phyloP scores from a whole-genome alignment of 2,797 vertebrate genomes.

The Salmo trutta region DNA sequence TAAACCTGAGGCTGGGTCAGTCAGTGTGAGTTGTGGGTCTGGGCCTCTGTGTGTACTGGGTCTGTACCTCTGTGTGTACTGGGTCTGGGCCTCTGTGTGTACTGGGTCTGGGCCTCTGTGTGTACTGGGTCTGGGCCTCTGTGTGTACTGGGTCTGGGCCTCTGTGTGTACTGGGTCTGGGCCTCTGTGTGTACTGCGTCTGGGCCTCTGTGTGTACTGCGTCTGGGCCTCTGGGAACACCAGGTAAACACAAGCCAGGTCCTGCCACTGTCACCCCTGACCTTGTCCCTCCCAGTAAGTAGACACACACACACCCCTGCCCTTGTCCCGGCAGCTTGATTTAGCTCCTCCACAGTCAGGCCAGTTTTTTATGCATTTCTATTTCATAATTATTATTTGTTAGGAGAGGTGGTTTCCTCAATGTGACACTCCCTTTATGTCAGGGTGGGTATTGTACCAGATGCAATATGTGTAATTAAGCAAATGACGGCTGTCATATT shows the following conservation, averaged over 20 bases:
- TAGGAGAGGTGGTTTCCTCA: conserved; percentile 48
- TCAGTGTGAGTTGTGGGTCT: background rate
- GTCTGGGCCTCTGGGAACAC: background rate
- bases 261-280: background rate
- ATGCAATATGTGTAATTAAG: conserved; percentile 52
- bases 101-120: too few species aligned
- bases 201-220: too few species aligned
- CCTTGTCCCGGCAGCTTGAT: background rate
- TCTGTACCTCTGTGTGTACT: too few species aligned
- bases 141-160: background rate
- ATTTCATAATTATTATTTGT: conserved; percentile 38
- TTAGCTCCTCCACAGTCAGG: background rate
- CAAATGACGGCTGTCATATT: conserved; percentile 46
- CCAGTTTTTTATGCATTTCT: background rate
- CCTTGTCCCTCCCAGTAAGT: conserved; percentile 3
- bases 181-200: too few species aligned
- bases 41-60: too few species aligned
- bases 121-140: too few species aligned
- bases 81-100: too few species aligned
- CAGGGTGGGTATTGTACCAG: conserved; percentile 39
- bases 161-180: too few species aligned
- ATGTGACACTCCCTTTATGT: conserved; percentile 45
- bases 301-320: background rate
- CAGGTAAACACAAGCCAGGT: conserved; percentile 7
- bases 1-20: background rate